Base-by-base conservation (phyloP, 2,888 invertebrate species). In the Eupithecia insigniata region DNA sequence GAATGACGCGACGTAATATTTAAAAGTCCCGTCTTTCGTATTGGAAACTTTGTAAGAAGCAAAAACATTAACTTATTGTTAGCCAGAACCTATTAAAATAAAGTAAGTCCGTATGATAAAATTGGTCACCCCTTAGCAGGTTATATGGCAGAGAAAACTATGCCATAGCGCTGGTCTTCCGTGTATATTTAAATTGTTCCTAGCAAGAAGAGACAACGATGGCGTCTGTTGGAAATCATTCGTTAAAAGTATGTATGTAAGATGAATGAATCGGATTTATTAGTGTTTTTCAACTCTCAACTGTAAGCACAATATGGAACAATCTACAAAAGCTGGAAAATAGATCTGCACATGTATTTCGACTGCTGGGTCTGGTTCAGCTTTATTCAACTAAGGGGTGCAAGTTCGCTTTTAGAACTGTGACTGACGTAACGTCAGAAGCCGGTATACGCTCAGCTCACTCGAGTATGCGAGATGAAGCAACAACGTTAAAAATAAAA, bases 341-440 rank as follows among this genome's bases (percentile, higher is more conserved):
- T 12, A 51, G 51, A 51, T 51, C 8, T 51, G 22, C 51, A 22
- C 0, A 51, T n/a, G 1, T 1, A 22, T 22, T 51, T 51, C 51
- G 7, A 1, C 22, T 36, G 12, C 12, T 36, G 32, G 32, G 32
- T 5, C 32, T 55, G 55, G 22, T 55, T 12, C 26, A 32, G n/a
- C 22, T 34, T 62, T 62, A 34, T 61, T n/a, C 32, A 61, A 61
- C 30, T n/a, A 18, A 61, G 34, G 61, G 32, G n/a, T 32, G 61
- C 18, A 3, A 62, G 61, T 62, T 34, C 36, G 22, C 64, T 12
- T 22, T 34, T 60, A 30, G 30, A 62, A 14, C n/a, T 61, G 30
- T 64, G 64, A 64, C 14, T 22, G 64, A 64, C 64, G 36, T 64
- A 0, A 39, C 64, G 34, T 64, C 64, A 64, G 34, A 36, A 16